Percentiles rank a stretch among this genome's conserved stretches.
These are phyloP conservation scores for Dendrolimus houi DNA, from an alignment of 2,888 invertebrate genomes.

Conservation along the genomic window DNA sequence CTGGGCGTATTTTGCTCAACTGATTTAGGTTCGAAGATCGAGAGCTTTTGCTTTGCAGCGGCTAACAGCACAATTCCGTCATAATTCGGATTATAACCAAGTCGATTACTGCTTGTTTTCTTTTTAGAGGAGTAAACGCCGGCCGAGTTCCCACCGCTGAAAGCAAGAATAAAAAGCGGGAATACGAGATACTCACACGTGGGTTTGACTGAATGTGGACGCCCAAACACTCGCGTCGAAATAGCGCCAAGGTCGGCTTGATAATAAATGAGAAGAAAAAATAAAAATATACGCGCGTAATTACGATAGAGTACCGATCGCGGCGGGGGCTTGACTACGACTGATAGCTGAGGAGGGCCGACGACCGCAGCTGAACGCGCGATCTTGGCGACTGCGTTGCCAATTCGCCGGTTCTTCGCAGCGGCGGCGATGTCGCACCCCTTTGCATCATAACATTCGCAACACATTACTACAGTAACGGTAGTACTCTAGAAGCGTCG, in stretches of 20 bases:
- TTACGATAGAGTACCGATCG: slow-evolving; percentile 14
- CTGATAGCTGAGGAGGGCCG: slow-evolving; percentile 5
- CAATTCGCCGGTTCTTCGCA: neutral
- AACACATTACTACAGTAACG: neutral
- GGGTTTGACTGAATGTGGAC: slow-evolving; percentile 18
- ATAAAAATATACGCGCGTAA: slow-evolving; percentile 14
- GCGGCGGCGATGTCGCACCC: neutral
- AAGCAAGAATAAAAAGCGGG: slow-evolving; percentile 4
- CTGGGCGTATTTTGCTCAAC: too few relatives aligned
- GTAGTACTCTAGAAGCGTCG: neutral
- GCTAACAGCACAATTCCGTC: too few relatives aligned
- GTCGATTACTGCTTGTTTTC: too few relatives aligned
- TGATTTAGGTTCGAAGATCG: too few relatives aligned
- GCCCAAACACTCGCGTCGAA: slow-evolving; percentile 34
- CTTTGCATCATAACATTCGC: slow-evolving; percentile 1
- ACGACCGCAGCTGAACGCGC: slow-evolving; percentile 4
- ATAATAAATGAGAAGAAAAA: slow-evolving; percentile 18
- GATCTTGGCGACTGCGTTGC: slow-evolving; percentile 12
- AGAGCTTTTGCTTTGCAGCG: too few relatives aligned
- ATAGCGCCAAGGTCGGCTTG: slow-evolving; percentile 47
- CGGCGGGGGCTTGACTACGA: slow-evolving; percentile 5
- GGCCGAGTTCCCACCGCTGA: neutral
- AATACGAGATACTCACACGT: slow-evolving; percentile 41
- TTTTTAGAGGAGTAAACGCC: too few relatives aligned
- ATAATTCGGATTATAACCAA: too few relatives aligned